Evolutionary conservation across 2,888 invertebrate genomes (phyloP).

Genomic region (Ernsta delagoae): DNA sequence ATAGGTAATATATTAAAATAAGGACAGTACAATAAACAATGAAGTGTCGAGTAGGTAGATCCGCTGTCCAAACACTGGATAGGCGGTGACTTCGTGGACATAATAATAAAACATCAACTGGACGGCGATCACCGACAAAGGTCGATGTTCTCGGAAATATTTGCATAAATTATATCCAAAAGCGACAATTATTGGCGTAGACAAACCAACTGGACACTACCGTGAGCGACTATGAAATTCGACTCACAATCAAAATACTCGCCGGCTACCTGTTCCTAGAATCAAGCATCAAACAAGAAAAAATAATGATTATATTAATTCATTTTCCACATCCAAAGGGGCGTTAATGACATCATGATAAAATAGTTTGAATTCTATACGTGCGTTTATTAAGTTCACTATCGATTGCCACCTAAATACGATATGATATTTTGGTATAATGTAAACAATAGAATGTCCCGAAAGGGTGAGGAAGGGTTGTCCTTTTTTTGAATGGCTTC

Average conservation of each 20-base stretch:
- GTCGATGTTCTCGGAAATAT: conserved; percentile 69
- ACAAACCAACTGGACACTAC: conserved; percentile 40
- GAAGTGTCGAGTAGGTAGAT: conserved; percentile 21
- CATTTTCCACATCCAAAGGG: conserved; percentile 47
- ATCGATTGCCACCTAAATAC: conserved; percentile 41
- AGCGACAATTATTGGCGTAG: conserved; percentile 56
- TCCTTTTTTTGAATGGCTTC: conserved; percentile 82
- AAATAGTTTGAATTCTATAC: conserved; percentile 38
- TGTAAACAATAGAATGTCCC: conserved; percentile 75
- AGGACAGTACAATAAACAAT: background rate
- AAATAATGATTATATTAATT: conserved; percentile 69
- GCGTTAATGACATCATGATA: conserved; percentile 43
- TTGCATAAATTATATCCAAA: conserved; percentile 66
- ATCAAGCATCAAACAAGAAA: conserved; percentile 56
- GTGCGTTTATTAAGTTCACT: conserved; percentile 49
- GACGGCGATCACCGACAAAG: conserved; percentile 46
- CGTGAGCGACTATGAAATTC: no score
- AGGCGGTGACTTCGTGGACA: conserved; percentile 27
- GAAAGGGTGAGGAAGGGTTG: conserved; percentile 82
- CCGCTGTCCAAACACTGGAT: conserved; percentile 24
- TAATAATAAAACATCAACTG: conserved; percentile 37
- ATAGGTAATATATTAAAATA: no score
- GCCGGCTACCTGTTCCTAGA: conserved; percentile 74
- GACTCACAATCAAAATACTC: conserved; percentile 53
- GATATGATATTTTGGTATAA: conserved; percentile 60